Conservation (phyloP, 2,113 vertebrate species). For the Thalassarche chlororhynchos region DNA sequence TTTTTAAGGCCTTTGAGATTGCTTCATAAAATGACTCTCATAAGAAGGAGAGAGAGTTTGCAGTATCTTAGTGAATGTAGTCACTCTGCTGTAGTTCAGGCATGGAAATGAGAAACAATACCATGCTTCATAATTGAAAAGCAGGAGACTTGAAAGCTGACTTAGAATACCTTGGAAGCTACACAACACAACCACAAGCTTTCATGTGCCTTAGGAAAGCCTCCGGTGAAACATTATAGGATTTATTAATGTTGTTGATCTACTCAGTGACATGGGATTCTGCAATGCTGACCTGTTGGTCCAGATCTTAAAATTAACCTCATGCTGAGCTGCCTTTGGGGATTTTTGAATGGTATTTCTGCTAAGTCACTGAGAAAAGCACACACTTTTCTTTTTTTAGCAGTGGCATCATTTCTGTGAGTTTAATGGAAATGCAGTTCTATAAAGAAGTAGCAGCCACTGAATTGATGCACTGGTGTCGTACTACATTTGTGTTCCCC, state of each 20-base stretch:
- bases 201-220: background rate
- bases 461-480: background rate
- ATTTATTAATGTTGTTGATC: background rate
- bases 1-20: background rate
- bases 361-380: background rate
- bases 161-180: background rate
- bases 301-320: background rate
- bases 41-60: background rate
- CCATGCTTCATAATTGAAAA: background rate
- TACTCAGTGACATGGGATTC: background rate
- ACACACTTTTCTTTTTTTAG: slow-evolving; percentile 13
- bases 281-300: background rate
- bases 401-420: background rate
- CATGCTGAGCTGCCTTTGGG: background rate
- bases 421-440: background rate
- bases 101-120: background rate
- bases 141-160: background rate
- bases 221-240: background rate
- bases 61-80: background rate
- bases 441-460: background rate
- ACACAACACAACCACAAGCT: background rate
- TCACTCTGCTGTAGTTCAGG: background rate
- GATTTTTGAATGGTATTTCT: background rate
- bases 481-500: background rate
- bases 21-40: background rate